Percentiles rank a stretch among this genome's conserved stretches.
These are phyloP conservation scores for Schizothorax lantsangensis DNA, from an alignment of 2,797 vertebrate species.

Conservation along the genomic window DNA sequence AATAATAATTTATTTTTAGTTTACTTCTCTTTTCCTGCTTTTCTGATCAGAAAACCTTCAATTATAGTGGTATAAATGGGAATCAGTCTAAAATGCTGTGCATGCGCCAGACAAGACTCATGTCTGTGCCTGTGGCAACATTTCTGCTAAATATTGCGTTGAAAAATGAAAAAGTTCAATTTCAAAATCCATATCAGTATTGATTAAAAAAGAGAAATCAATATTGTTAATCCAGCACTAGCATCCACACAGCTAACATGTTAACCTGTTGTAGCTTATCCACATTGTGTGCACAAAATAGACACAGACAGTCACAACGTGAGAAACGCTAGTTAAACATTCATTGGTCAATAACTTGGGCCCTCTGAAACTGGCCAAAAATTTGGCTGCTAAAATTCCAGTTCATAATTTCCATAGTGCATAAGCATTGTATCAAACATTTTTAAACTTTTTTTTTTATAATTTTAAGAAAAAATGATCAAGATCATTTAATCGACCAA, in stretches of 20 bases:
- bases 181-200: background rate
- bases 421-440: too few relatives aligned
- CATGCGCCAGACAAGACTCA: background rate
- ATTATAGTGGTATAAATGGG: background rate
- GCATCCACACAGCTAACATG: background rate
- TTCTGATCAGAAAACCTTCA: background rate
- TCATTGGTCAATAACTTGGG: too few relatives aligned
- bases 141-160: background rate
- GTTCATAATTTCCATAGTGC: too few relatives aligned
- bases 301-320: background rate
- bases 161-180: background rate
- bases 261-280: background rate
- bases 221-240: background rate
- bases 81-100: background rate
- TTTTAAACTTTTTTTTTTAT: too few relatives aligned
- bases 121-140: background rate
- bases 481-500: too few relatives aligned
- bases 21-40: background rate
- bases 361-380: too few relatives aligned
- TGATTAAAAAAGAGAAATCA: background rate
- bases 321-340: background rate
- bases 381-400: too few relatives aligned
- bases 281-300: background rate
- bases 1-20: background rate
- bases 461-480: too few relatives aligned